Percentiles rank a stretch among this genome's conserved stretches.
Conservation (phyloP, 2,797 vertebrate species). For the Microhierax caerulescens region DNA sequence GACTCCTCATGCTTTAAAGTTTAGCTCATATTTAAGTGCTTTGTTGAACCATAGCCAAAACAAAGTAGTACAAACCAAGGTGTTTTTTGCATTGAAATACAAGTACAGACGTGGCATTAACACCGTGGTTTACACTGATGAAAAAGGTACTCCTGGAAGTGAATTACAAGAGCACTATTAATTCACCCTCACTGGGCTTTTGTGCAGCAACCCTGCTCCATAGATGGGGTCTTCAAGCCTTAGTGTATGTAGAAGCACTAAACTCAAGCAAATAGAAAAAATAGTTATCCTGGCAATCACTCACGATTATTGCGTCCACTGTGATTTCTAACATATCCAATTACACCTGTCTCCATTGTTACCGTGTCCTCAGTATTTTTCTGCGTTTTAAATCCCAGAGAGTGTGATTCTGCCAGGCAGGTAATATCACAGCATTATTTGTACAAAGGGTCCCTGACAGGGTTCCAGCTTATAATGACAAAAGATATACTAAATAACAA, state of each 20-base stretch:
- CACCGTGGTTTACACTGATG: neutral
- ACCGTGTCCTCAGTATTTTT: neutral
- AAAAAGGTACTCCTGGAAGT: conserved; percentile 10
- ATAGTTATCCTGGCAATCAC: neutral
- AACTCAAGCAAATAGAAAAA: neutral
- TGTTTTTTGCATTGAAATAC: conserved; percentile 16
- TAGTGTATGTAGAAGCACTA: conserved; percentile 1
- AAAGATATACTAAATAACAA: neutral
- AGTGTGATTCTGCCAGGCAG: neutral
- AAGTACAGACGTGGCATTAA: neutral
- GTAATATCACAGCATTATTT: neutral
- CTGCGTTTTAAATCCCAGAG: neutral
- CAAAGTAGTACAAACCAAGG: neutral
- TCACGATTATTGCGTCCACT: neutral
- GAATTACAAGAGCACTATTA: conserved; percentile 14
- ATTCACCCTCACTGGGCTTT: neutral
- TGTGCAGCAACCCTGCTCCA: neutral
- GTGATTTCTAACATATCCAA: neutral
- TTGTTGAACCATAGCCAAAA: conserved; percentile 43
- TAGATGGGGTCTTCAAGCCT: conserved; percentile 13
- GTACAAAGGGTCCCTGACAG: neutral
- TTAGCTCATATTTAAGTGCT: conserved; percentile 48
- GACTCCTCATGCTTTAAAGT: conserved; percentile 23
- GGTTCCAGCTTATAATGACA: neutral
- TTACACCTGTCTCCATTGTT: neutral